These are phyloP conservation scores for Gallinago stenura DNA, from an alignment of 2,797 vertebrate species.

Conservation along the genomic window DNA sequence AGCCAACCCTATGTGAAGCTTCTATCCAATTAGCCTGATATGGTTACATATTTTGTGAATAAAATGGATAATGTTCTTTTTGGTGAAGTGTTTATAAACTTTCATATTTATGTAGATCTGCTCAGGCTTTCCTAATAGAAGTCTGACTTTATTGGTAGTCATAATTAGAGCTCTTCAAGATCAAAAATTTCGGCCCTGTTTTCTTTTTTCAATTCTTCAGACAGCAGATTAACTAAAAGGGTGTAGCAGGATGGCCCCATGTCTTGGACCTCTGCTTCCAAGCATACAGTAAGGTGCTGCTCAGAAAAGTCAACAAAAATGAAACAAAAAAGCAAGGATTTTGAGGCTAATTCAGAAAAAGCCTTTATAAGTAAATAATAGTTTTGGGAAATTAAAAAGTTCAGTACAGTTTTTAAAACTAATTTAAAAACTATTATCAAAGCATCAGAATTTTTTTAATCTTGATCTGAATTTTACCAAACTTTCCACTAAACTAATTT, in stretches of 20 bases:
- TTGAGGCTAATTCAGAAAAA: not conserved
- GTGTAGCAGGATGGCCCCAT: accelerated
- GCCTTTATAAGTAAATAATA: not conserved
- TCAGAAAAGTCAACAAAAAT: not conserved
- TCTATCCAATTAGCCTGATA: not conserved
- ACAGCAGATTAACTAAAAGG: not conserved
- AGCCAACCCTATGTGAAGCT: not conserved
- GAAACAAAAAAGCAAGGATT: not conserved
- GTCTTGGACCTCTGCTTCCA: not conserved
- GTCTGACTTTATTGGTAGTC: not conserved
- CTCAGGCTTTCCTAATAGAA: not conserved
- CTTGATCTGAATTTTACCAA: not conserved
- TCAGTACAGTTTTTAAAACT: not conserved
- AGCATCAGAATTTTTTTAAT: not conserved
- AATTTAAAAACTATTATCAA: not conserved
- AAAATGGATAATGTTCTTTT: not conserved
- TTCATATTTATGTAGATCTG: not conserved
- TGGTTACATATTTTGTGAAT: not conserved
- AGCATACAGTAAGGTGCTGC: not conserved
- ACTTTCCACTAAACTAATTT: not conserved
- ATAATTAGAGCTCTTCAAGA: not conserved
- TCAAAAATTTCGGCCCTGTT: not conserved
- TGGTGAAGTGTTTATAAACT: not conserved
- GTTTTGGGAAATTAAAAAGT: not conserved
- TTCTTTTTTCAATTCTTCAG: not conserved